A percentile compares a stretch with the other conserved stretches of the same genome.
phyloP scores from a whole-genome alignment of 1,140 invertebrate species.

The Vanessa atalanta region DNA sequence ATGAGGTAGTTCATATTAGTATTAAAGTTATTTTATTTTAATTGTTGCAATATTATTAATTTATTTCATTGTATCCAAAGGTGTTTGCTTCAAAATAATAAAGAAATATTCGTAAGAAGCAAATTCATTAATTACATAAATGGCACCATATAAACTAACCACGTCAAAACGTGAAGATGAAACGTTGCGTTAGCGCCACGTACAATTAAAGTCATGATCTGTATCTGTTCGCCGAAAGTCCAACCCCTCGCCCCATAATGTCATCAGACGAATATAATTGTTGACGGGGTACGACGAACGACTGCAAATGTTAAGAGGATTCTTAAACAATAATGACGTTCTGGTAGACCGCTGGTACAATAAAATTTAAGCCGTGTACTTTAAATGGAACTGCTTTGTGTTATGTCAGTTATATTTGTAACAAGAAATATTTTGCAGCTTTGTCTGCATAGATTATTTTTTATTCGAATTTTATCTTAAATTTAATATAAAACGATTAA shows the following conservation, averaged over 20 bases:
- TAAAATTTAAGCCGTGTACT: conserved; percentile 23
- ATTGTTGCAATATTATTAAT: too few species aligned
- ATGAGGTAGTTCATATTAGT: too few species aligned
- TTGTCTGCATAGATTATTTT: too few species aligned
- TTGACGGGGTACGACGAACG: conserved; percentile 40
- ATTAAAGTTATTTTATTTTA: too few species aligned
- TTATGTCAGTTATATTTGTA: not conserved
- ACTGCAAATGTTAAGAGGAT: conserved; percentile 35
- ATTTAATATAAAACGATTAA: too few species aligned
- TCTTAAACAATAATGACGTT: conserved; percentile 47
- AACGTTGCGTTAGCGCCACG: conserved; percentile 76
- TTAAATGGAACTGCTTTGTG: conserved; percentile 25
- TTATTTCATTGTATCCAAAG: too few species aligned
- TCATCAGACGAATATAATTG: conserved; percentile 66
- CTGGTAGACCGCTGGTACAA: conserved; percentile 22
- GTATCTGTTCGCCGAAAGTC: conserved; percentile 73
- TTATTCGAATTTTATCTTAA: too few species aligned
- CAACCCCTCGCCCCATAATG: conserved; percentile 56
- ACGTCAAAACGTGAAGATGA: conserved; percentile 59
- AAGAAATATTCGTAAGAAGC: not conserved
- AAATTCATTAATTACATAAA: not conserved
- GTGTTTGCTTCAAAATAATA: not conserved
- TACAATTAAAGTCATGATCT: conserved; percentile 77
- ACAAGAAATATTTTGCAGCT: too few species aligned
- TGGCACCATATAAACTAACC: conserved; percentile 53